phyloP scores from a whole-genome alignment of 2,888 invertebrate species.

The Leucozona laternaria region DNA sequence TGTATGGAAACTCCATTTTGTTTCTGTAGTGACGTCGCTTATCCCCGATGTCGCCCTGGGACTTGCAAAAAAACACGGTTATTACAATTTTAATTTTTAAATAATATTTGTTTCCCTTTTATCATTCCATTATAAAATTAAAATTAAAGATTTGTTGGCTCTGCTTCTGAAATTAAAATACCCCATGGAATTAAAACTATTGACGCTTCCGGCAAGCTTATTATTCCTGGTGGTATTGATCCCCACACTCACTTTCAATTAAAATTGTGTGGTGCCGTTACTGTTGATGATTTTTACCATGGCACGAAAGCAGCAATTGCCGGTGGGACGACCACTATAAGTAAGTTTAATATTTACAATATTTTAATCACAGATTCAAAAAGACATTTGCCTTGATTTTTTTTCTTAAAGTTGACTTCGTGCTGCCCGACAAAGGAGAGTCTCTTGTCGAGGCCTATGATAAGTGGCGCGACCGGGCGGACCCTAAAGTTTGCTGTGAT shows the following conservation, averaged over 20 bases:
- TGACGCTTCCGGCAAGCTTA: slow-evolving; percentile 95
- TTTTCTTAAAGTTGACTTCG: slow-evolving; percentile 91
- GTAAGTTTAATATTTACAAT: slow-evolving; percentile 84
- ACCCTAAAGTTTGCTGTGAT: slow-evolving; percentile 98
- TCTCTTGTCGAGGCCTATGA: slow-evolving; percentile 96
- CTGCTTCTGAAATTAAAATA: slow-evolving; percentile 81
- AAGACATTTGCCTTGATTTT: slow-evolving; percentile 10
- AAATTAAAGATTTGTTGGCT: slow-evolving; percentile 80
- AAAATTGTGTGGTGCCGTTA: slow-evolving; percentile 94
- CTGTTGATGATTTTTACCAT: slow-evolving; percentile 98
- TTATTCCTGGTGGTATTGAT: slow-evolving; percentile 98
- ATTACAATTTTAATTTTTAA: too few relatives aligned
- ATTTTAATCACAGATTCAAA: too few relatives aligned
- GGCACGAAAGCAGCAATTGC: slow-evolving; percentile 98
- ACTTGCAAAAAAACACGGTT: too few relatives aligned
- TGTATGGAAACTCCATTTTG: too few relatives aligned
- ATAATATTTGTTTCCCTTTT: too few relatives aligned
- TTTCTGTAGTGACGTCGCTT: too few relatives aligned
- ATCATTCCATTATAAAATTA: too few relatives aligned
- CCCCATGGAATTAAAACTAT: slow-evolving; percentile 96
- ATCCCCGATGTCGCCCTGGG: too few relatives aligned
- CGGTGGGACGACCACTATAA: slow-evolving; percentile 99
- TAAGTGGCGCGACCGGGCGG: slow-evolving; percentile 95
- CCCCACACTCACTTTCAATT: slow-evolving; percentile 98
- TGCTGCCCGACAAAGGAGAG: slow-evolving; percentile 91